Percentiles rank a stretch among this genome's conserved stretches.
Evolutionary conservation across 2,888 invertebrate species (phyloP).

Genomic region (Apamea epomidion): DNA sequence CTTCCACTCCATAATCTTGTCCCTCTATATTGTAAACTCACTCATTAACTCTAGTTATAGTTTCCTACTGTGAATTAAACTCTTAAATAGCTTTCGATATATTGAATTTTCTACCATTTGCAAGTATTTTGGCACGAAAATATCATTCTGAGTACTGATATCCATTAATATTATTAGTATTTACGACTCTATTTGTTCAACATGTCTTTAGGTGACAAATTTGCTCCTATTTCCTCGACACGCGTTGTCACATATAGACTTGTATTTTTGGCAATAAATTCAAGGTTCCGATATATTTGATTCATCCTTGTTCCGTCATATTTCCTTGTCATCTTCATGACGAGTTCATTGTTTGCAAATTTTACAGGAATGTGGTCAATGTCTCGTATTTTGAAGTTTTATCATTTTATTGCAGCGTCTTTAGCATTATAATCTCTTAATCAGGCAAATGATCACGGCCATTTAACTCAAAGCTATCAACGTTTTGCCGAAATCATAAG

Average conservation of each 20-base stretch:
- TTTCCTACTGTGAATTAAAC: neutral
- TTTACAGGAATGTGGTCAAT: conserved; percentile 56
- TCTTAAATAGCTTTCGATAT: neutral
- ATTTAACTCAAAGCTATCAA: conserved; percentile 49
- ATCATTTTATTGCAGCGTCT: conserved; percentile 42
- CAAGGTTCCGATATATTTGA: conserved; percentile 56
- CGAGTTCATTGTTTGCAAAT: conserved; percentile 67
- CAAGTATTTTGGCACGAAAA: conserved; percentile 35
- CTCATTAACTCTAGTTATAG: neutral
- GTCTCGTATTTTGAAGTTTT: conserved; percentile 51
- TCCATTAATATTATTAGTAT: conserved; percentile 24
- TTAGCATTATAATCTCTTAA: conserved; percentile 55
- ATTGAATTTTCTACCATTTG: neutral
- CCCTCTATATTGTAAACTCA: neutral
- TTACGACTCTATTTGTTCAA: conserved; percentile 32
- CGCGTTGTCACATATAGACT: conserved; percentile 26
- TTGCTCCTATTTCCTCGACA: conserved; percentile 40
- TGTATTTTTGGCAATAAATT: conserved; percentile 63
- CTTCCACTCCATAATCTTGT: neutral
- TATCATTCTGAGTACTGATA: conserved; percentile 5
- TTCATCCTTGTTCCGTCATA: conserved; percentile 65
- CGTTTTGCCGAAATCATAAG: conserved; percentile 42
- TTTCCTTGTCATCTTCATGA: conserved; percentile 49
- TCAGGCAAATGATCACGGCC: conserved; percentile 48
- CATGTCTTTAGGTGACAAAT: conserved; percentile 14